A percentile compares a stretch with the other conserved stretches of the same genome.
phyloP scores from a whole-genome alignment of 2,113 vertebrate species.

The Budorcas taxicolor region DNA sequence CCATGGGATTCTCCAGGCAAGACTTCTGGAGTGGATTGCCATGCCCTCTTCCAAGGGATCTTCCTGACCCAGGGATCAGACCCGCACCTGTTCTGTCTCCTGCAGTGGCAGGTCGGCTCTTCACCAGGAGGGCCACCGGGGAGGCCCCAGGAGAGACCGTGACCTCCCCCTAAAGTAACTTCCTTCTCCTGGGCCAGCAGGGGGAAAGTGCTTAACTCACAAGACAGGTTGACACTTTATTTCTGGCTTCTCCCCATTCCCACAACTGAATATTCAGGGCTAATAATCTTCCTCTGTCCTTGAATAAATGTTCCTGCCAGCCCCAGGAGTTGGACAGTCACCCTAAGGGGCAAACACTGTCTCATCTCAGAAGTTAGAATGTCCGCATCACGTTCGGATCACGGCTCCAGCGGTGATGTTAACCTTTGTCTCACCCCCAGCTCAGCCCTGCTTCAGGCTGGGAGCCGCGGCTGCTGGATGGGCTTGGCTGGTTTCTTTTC shows the following conservation, averaged over 20 bases:
- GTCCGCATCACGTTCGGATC: background rate
- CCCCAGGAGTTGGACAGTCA: background rate
- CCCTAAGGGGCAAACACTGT: background rate
- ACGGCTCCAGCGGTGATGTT: background rate
- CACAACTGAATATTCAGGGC: background rate
- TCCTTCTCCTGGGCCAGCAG: background rate
- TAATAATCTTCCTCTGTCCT: background rate
- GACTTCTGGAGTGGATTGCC: background rate
- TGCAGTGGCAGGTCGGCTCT: fast-evolving
- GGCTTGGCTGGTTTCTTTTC: background rate
- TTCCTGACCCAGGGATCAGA: background rate
- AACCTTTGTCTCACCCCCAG: background rate
- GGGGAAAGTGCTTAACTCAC: background rate
- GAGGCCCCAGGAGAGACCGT: background rate
- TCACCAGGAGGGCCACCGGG: background rate
- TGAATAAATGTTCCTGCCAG: background rate
- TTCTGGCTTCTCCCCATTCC: background rate
- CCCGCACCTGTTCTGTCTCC: background rate
- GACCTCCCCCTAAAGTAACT: background rate
- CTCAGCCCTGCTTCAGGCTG: background rate
- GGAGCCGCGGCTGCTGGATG: background rate
- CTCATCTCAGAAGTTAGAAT: background rate
- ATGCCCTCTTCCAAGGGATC: background rate
- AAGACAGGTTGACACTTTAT: background rate
- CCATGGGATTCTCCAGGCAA: background rate